These are phyloP conservation scores for Dynastes tityus DNA, from an alignment of 2,888 invertebrate species.

Conservation along the genomic window DNA sequence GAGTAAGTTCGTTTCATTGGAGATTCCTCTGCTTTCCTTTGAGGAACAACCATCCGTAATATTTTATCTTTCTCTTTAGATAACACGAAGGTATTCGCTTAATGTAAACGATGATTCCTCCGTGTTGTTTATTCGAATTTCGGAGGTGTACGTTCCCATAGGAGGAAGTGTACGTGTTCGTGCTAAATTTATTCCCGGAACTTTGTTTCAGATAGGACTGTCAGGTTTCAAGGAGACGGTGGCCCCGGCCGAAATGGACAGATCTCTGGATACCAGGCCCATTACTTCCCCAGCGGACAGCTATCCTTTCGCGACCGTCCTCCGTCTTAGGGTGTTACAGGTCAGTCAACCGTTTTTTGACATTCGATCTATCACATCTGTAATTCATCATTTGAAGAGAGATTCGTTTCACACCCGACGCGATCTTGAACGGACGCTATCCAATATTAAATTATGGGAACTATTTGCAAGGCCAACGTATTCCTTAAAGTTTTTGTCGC, in stretches of 20 bases:
- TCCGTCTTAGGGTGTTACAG: conserved; percentile 75
- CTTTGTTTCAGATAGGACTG: conserved; percentile 72
- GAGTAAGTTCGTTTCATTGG: no score
- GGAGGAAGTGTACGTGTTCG: background rate
- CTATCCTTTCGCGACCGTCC: conserved; percentile 76
- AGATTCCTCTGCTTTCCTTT: no score
- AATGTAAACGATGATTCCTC: background rate
- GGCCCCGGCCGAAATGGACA: conserved; percentile 71
- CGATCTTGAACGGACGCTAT: background rate
- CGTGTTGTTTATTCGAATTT: conserved; percentile 28
- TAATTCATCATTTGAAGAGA: conserved; percentile 9
- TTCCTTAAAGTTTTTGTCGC: no score
- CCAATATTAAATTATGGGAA: background rate
- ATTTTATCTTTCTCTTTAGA: background rate
- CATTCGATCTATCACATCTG: conserved; percentile 17
- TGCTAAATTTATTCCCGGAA: conserved; percentile 13
- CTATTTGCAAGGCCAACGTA: no score
- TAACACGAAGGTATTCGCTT: background rate
- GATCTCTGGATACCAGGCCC: conserved; percentile 56
- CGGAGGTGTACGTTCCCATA: background rate
- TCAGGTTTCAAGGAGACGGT: conserved; percentile 74
- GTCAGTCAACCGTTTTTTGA: conserved; percentile 63
- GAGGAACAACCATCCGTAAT: background rate
- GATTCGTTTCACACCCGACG: background rate
- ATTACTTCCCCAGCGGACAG: conserved; percentile 65